Base-by-base conservation (phyloP, 2,113 vertebrate species). In the Sapayoa aenigma region DNA sequence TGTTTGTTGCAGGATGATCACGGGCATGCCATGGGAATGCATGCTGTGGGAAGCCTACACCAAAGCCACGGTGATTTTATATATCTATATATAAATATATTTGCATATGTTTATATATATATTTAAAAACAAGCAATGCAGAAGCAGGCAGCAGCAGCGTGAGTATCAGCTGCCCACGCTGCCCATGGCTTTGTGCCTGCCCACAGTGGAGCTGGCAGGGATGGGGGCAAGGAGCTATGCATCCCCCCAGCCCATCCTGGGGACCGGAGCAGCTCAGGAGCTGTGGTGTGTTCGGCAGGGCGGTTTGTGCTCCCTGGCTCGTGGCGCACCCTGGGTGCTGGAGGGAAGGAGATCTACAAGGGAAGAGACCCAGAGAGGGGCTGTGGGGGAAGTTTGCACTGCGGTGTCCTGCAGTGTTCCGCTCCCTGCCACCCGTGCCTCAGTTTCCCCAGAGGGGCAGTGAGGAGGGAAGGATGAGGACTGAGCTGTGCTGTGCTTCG, bases 241-340 rank as follows among this genome's bases (percentile, higher is more conserved):
- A 24, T n/a, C 44, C 33, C 19, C 55, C 20, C 20, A 1, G 4
- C 20, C 55, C 4, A 3, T 56, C 47, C 15, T 20, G 15, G 73
- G 11, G n/a, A n/a, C 42, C 0, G 1, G 30, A 15, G 39, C 42
- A 31, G 68, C 73, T 37, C 14, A 0, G 39, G 30, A 55, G n/a
- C 49, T 9, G 66, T 14, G 4, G 7, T 37, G 49, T 7, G 0
- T 11, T n/a, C 12, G 14, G 33, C 89, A n/a, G 66, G 49, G 39
- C 0, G 1, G 4, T 17, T 27, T 15, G 78, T 22, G 47, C 37
- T 39, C 56, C 33, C 25, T 4, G 82, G 41, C 9, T 12, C 14
- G 6, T 17, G 47, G 31, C 59, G 30, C 15, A 24, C 68, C 35
- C 44, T 55, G 52, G 16, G 25, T 68, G 76, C 47, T 1, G 1